Evolutionary conservation across 2,797 vertebrate species (phyloP), one percentile per base, ranked within the genome.

Genomic region (Corythornis leucogaster): DNA sequence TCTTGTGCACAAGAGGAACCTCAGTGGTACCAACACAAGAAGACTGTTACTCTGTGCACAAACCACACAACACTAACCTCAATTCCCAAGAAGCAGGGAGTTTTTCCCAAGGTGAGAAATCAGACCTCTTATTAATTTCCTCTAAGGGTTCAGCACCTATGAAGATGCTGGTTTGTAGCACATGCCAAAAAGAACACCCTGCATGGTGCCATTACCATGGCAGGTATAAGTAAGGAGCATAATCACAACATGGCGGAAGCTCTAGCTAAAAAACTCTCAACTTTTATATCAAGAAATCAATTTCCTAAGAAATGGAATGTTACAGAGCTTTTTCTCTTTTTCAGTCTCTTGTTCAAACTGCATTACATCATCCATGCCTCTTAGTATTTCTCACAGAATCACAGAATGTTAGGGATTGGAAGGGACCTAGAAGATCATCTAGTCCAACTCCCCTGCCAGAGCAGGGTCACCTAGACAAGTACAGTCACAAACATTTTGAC

Each of bases 211-310:
- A 10, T 46, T 45, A 35, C 3, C 48, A 5, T 2, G 4, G 9
- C 20, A 42, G 42, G 31, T 57, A 62, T 55, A 46, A 50, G 17
- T 28, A 8, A 25, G 11, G 6, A 74, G 19, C 11, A 4, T 31
- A 42, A 15, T 15, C 0, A 0, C 2, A 1, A 21, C 4, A 3
- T 6, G 1, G 12, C 28, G 50, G 28, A 13, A 84, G 9, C 24
- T 24, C 22, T 30, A 35, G 15, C 17, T 59, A 63, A 70, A 75
- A 43, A 2, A 1, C 30, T 14, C 17, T 43, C 64, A 8, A 17
- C 15, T 38, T 58, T 64, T 43, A 11, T 7, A 33, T 30, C 31
- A 74, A 30, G 68, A 74, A 42, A 62, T 21, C 6, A 51, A 20
- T 24, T 15, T 21, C 35, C 13, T n/a, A 46, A 42, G 15, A 40